Evolutionary conservation across 2,888 invertebrate species (phyloP).

Genomic region (Stegophylla sp.): DNA sequence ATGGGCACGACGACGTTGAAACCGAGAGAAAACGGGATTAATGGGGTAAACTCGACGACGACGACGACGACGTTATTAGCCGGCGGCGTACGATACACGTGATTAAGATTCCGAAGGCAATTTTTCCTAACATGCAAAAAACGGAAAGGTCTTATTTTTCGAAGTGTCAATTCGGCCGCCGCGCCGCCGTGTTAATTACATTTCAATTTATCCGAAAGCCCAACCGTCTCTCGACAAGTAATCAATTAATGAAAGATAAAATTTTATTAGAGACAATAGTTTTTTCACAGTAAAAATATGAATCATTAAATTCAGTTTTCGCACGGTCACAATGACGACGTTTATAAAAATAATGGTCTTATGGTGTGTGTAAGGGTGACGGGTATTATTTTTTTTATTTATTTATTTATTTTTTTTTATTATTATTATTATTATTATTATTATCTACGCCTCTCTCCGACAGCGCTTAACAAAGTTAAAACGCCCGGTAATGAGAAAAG

Average conservation of each 20-base stretch:
- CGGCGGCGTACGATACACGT: not conserved
- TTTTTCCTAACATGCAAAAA: too few species aligned
- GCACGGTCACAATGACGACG: conserved; percentile 22
- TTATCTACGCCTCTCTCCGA: conserved; percentile 46
- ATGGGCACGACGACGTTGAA: not conserved
- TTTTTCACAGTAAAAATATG: not conserved
- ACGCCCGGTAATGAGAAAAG: conserved; percentile 56
- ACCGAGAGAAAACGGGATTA: not conserved
- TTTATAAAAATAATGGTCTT: conserved; percentile 35
- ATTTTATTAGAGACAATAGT: not conserved
- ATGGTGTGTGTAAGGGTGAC: conserved; percentile 14
- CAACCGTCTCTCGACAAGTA: not conserved
- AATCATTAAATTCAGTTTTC: conserved; percentile 44
- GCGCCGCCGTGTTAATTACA: not conserved
- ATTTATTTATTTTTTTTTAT: too few species aligned
- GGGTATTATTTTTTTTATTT: conserved; percentile 16
- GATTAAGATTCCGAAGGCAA: conserved; percentile 6
- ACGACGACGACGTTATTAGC: not conserved
- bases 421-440: conserved; percentile 46
- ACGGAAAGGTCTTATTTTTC: not conserved
- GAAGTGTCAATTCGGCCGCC: not conserved
- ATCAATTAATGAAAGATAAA: not conserved
- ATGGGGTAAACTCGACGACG: not conserved
- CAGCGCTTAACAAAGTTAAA: conserved; percentile 56
- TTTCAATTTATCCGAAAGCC: not conserved